Conservation (phyloP, 2,113 vertebrate genomes). For the Climacteris rufus region DNA sequence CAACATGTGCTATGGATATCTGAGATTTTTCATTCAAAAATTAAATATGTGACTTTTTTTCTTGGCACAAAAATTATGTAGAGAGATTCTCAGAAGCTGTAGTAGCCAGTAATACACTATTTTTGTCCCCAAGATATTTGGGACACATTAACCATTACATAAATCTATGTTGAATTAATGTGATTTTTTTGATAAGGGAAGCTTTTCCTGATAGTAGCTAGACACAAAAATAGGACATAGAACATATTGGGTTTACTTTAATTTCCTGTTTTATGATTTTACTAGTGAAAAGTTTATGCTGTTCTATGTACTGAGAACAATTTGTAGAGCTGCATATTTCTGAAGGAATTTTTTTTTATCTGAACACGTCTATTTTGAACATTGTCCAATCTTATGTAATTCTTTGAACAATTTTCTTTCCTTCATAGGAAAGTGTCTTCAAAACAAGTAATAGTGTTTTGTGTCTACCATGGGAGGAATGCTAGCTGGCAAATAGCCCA, state of each 20-base stretch:
- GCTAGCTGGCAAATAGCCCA: neutral
- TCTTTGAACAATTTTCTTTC: neutral
- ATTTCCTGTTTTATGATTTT: neutral
- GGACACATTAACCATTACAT: neutral
- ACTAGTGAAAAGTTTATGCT: neutral
- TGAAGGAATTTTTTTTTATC: neutral
- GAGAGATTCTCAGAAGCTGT: neutral
- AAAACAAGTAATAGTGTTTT: neutral
- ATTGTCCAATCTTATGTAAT: neutral
- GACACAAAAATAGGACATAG: neutral
- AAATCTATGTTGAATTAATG: neutral
- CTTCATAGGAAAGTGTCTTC: neutral
- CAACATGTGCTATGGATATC: accelerated
- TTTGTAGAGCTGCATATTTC: neutral
- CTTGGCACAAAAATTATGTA: neutral
- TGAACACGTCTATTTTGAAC: neutral
- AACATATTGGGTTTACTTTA: neutral
- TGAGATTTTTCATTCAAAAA: neutral
- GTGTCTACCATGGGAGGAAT: neutral
- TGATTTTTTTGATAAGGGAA: neutral
- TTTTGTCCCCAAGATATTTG: neutral
- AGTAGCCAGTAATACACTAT: neutral
- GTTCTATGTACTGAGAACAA: neutral
- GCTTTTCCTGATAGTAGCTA: neutral
- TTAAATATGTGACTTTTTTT: neutral